These are phyloP conservation scores for Asteroscopus sphinx DNA, from an alignment of 2,888 invertebrate genomes.

Conservation along the genomic window DNA sequence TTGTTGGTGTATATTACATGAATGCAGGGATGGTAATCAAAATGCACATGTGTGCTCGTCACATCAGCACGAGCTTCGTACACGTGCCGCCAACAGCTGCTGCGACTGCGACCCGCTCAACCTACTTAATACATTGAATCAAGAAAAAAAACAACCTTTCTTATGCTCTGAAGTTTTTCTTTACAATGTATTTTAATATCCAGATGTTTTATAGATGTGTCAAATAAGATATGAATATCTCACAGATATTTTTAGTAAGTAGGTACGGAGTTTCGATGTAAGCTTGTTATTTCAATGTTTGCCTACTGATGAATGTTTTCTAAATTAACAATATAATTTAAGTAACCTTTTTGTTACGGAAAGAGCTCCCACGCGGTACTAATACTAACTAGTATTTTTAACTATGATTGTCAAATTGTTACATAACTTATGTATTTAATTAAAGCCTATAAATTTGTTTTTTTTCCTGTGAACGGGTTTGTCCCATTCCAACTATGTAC, in stretches of 20 bases:
- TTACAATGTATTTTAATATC: conserved; percentile 7
- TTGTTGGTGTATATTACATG: conserved; percentile 28
- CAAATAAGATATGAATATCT: neutral
- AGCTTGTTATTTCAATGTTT: no score
- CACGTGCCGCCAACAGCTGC: conserved; percentile 70
- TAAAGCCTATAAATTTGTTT: no score
- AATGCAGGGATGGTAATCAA: conserved; percentile 45
- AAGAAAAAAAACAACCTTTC: conserved; percentile 26
- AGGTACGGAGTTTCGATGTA: no score
- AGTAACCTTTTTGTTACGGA: no score
- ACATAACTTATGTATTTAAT: no score
- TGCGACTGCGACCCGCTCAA: conserved; percentile 37
- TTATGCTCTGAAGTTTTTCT: conserved; percentile 4
- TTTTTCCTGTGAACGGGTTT: no score
- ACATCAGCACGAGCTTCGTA: conserved; percentile 53
- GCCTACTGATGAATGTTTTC: no score
- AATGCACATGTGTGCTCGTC: conserved; percentile 50
- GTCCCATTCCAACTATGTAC: no score
- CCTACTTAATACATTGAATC: conserved; percentile 30
- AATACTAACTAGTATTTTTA: no score
- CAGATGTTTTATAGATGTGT: neutral
- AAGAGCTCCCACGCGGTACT: no score
- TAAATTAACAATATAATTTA: no score
- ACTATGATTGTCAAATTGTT: no score
- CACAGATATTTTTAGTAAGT: neutral